Evolutionary conservation across 2,888 invertebrate genomes (phyloP).

Genomic region (Salticus scenicus): DNA sequence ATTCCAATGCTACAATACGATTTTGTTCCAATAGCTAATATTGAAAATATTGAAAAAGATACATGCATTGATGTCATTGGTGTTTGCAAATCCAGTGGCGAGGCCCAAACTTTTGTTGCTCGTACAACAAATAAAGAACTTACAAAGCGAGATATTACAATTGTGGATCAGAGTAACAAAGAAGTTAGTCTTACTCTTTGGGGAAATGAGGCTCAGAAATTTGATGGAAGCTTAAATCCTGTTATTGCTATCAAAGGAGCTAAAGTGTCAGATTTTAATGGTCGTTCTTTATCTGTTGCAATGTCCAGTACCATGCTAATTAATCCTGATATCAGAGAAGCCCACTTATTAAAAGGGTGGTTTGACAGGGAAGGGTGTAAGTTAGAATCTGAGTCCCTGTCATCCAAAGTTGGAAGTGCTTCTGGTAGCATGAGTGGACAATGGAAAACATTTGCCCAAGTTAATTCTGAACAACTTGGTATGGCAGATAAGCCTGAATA

Average conservation of each 20-base stretch:
- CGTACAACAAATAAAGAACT: conserved; percentile 87
- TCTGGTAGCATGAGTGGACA: conserved; percentile 41
- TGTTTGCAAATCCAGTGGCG: conserved; percentile 85
- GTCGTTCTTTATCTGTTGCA: conserved; percentile 74
- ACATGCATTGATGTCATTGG: conserved; percentile 89
- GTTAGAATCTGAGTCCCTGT: conserved; percentile 78
- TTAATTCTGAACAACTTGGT: conserved; percentile 82
- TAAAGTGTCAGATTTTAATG: conserved; percentile 89
- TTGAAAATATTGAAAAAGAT: conserved; percentile 83
- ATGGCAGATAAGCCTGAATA: conserved; percentile 86
- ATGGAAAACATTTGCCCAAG: conserved; percentile 88
- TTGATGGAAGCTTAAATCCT: conserved; percentile 85
- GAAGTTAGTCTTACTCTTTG: conserved; percentile 90
- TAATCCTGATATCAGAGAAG: conserved; percentile 92
- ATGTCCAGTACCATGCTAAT: conserved; percentile 79
- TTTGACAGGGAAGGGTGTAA: conserved; percentile 80
- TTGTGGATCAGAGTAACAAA: conserved; percentile 89
- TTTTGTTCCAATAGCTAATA: conserved; percentile 84
- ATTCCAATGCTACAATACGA: conserved; percentile 87
- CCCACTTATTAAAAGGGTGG: conserved; percentile 92
- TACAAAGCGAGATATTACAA: conserved; percentile 88
- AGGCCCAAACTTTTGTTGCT: conserved; percentile 84
- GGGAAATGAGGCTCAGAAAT: conserved; percentile 89
- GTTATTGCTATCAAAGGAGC: conserved; percentile 91
- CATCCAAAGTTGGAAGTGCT: conserved; percentile 46